Evolutionary conservation across 1,140 invertebrate species (phyloP).

Genomic region (Anoplophora glabripennis): DNA sequence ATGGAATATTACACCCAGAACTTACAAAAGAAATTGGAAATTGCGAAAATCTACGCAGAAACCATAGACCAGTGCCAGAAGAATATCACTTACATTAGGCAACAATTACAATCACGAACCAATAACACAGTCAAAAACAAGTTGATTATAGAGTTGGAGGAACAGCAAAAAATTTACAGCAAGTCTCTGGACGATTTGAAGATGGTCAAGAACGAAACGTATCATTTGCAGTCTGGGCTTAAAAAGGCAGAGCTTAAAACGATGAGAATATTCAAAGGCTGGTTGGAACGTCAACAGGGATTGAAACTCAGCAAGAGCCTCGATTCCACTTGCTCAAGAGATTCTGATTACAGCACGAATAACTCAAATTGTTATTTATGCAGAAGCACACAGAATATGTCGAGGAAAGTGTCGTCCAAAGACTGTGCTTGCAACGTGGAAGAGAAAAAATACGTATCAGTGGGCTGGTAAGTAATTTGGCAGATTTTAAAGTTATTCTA

Average conservation of each 20-base stretch:
- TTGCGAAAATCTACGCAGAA: constrained; percentile 25
- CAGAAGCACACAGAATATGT: too few relatives aligned
- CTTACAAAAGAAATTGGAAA: constrained; percentile 17
- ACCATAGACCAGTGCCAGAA: constrained; percentile 32
- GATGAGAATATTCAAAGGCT: background rate
- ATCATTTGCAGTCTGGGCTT: constrained; percentile 27
- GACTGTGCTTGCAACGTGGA: too few relatives aligned
- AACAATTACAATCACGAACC: constrained; percentile 14
- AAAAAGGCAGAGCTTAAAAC: constrained; percentile 22
- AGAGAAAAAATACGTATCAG: too few relatives aligned
- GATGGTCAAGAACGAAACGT: constrained; percentile 30
- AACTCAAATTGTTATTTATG: too few relatives aligned
- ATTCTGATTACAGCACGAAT: background rate
- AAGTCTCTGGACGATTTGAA: constrained; percentile 24
- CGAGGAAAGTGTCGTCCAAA: too few relatives aligned
- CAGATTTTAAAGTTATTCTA: too few relatives aligned
- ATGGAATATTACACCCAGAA: constrained; percentile 12
- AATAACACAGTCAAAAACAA: background rate
- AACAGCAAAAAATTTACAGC: constrained; percentile 34
- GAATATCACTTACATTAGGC: constrained; percentile 29
- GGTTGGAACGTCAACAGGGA: background rate
- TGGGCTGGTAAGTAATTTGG: too few relatives aligned
- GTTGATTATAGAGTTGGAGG: constrained; percentile 11
- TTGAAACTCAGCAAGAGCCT: background rate
- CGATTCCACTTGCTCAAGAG: background rate